A percentile compares a stretch with the other conserved stretches of the same genome.
These are phyloP conservation scores for Ormyrus pomaceus DNA, from an alignment of 2,888 invertebrate genomes.

Conservation along the genomic window DNA sequence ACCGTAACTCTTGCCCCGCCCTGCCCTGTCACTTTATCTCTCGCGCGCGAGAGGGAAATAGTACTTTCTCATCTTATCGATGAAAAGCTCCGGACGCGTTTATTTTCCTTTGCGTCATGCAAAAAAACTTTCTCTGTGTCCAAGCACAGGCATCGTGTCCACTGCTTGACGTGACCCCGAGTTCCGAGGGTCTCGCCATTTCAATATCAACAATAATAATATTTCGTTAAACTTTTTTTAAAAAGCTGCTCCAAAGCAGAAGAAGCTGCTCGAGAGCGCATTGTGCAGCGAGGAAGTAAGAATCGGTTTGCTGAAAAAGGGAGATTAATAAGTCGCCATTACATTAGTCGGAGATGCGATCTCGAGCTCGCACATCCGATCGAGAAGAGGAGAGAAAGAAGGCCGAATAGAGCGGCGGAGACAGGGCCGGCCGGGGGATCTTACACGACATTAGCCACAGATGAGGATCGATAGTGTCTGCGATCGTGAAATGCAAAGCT, in stretches of 20 bases:
- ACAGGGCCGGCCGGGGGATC: constrained; percentile 63
- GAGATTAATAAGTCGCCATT: constrained; percentile 52
- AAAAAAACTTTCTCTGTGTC: too few species aligned
- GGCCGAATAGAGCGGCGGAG: constrained; percentile 63
- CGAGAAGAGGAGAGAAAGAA: constrained; percentile 21
- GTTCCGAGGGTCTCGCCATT: too few species aligned
- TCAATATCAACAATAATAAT: too few species aligned
- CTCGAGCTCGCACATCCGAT: constrained; percentile 8
- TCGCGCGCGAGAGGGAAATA: neutral
- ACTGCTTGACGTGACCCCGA: too few species aligned
- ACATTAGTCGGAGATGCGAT: constrained; percentile 46
- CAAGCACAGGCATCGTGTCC: too few species aligned
- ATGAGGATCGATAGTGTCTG: constrained; percentile 71
- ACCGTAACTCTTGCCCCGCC: constrained; percentile 55
- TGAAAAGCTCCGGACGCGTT: too few species aligned
- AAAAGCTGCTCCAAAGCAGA: constrained; percentile 8
- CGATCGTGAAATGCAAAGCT: constrained; percentile 67
- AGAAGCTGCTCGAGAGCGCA: neutral
- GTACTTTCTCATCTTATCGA: neutral
- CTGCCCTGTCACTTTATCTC: constrained; percentile 43
- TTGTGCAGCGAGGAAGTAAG: neutral
- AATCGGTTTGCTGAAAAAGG: constrained; percentile 39
- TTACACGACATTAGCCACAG: constrained; percentile 72
- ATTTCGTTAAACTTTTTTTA: too few species aligned
- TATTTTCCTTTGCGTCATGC: too few species aligned